Percentiles rank a stretch among this genome's conserved stretches.
These are phyloP conservation scores for Caenorhabditis sp. DNA, from an alignment of 2,888 invertebrate genomes.

Conservation along the genomic window DNA sequence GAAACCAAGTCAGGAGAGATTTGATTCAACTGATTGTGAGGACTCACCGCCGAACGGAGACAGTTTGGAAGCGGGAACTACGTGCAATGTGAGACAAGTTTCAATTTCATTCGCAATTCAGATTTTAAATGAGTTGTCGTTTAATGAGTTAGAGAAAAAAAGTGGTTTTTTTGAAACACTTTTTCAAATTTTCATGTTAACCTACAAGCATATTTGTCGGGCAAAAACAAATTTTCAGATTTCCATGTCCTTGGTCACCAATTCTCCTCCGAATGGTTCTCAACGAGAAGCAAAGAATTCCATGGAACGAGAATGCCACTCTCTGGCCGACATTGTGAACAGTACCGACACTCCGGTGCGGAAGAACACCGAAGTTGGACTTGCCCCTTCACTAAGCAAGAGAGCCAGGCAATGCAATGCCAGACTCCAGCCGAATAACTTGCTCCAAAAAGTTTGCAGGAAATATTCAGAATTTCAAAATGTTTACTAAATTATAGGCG, in stretches of 20 bases:
- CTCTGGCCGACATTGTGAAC: constrained; percentile 76
- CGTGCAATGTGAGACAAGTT: constrained; percentile 57
- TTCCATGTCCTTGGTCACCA: constrained; percentile 53
- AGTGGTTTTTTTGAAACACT: not conserved
- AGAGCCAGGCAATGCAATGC: constrained; percentile 67
- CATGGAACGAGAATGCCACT: constrained; percentile 79
- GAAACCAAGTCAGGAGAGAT: constrained; percentile 48
- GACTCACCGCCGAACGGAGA: constrained; percentile 71
- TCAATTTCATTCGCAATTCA: constrained; percentile 9
- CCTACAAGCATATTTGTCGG: too few relatives aligned
- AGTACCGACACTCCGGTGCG: constrained; percentile 66
- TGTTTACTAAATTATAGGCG: too few relatives aligned
- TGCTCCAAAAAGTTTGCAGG: constrained; percentile 64
- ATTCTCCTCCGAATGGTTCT: constrained; percentile 63
- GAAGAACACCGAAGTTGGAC: constrained; percentile 73
- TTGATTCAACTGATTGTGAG: constrained; percentile 74
- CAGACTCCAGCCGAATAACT: constrained; percentile 75
- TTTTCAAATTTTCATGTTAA: constrained; percentile 59
- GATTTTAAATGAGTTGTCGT: constrained; percentile 19
- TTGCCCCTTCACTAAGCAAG: constrained; percentile 67
- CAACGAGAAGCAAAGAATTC: constrained; percentile 60
- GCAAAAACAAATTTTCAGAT: constrained; percentile 41
- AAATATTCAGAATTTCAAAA: too few relatives aligned
- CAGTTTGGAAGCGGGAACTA: constrained; percentile 62
- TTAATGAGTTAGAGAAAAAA: constrained; percentile 6